Evolutionary conservation across 2,797 vertebrate genomes (phyloP).

Genomic region (Sebastiscus tertius): DNA sequence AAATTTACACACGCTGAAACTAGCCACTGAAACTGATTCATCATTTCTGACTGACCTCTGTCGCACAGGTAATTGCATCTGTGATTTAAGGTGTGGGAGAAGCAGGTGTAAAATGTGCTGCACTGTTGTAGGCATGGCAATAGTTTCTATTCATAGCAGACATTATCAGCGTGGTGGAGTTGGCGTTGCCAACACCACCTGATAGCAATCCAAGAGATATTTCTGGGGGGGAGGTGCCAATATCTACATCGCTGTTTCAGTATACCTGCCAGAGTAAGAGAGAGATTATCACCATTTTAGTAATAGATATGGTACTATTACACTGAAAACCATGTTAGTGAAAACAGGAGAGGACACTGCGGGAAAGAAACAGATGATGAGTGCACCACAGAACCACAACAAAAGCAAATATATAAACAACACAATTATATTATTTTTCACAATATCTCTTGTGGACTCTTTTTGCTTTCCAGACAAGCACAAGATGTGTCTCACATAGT

Average conservation of each 20-base stretch:
- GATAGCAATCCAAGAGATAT: conserved; percentile 34
- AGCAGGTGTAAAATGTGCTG: conserved; percentile 41
- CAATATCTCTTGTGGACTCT: background rate
- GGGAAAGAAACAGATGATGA: background rate
- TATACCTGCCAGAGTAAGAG: background rate
- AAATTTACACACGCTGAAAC: background rate
- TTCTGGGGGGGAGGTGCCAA: background rate
- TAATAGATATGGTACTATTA: background rate
- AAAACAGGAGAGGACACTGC: background rate
- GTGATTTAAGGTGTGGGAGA: conserved; percentile 45
- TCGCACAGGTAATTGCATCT: conserved; percentile 41
- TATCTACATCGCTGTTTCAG: conserved; percentile 7
- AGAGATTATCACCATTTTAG: background rate
- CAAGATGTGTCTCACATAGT: background rate
- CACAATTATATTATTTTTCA: background rate
- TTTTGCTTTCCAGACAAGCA: background rate
- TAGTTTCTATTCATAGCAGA: conserved; percentile 58
- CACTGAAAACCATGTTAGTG: background rate
- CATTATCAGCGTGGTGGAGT: conserved; percentile 28
- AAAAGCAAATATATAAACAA: background rate
- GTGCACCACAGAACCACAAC: background rate
- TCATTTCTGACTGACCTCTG: conserved; percentile 22
- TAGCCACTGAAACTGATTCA: conserved; percentile 4
- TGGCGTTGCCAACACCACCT: conserved; percentile 28
- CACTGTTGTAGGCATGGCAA: conserved; percentile 25